Base-by-base conservation (phyloP, 2,797 vertebrate genomes). In the Melopsittacus undulatus region DNA sequence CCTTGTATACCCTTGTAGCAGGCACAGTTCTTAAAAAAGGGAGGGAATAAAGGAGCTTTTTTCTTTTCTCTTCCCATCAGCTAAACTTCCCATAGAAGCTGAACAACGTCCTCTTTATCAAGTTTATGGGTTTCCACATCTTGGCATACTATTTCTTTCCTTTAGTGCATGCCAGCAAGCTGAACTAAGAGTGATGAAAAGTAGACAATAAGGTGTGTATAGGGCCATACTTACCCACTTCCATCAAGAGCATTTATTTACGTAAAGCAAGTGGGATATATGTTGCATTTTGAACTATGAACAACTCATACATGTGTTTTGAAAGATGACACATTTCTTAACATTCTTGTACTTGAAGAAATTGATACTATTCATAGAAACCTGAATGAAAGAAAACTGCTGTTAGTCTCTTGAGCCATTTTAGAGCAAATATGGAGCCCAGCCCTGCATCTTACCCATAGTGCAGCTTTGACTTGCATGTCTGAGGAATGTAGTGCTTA, bases 21-120 rank as follows among this genome's bases (percentile, higher is more conserved):
- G 15, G 46, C 91, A 87, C 61, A 81, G 56, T 90, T 59, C 45
- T 49, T 80, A 8, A 87, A 40, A 51, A 46, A 77, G 24, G 40
- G 3, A 7, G 11, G 20, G 21, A 63, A 64, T 75, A 89, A 94
- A 87, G 67, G 89, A 86, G 75, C 81, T 81, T 85, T 61, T 89
- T 89, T 69, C 49, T 68, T 79, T 85, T 95, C 46, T 95, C 51
- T 86, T 92, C 84, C 87, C 67, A 88, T 94, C 48, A 90, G 81
- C 72, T 90, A 85, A 85, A 89, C 75, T 92, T 96, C 84, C 59
- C 89, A 86, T 75, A 92, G 90, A 90, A 82, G 74, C 94, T 69
- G 77, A 95, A 95, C 91, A 96, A 90, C 81, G 79, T 90, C 77
- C 88, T 83, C 92, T 97, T 96, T 97, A 86, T 96, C 81, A 92